Evolutionary conservation across 2,888 invertebrate genomes (phyloP).

Genomic region (Macropis europaea): DNA sequence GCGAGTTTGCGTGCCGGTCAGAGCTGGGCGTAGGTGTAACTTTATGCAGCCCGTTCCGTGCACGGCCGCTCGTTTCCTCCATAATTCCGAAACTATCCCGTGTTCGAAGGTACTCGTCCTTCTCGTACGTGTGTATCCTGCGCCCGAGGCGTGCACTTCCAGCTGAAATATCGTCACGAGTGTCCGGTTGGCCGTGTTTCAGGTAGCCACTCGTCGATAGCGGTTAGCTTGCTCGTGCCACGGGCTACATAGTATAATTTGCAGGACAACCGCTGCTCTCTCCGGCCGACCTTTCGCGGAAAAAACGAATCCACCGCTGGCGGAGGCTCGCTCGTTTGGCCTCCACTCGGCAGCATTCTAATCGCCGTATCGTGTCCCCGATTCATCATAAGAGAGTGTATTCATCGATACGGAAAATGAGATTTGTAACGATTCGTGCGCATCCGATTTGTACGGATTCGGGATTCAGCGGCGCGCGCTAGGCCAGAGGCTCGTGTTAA

Average conservation of each 20-base stretch:
- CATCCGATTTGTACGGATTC: conserved; percentile 26
- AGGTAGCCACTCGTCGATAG: conserved; percentile 21
- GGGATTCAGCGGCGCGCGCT: too few relatives aligned
- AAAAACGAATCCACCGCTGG: neutral
- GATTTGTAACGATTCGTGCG: conserved; percentile 12
- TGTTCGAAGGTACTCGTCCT: neutral
- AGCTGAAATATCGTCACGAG: conserved; percentile 40
- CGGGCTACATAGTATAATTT: conserved; percentile 18
- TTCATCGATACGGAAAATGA: conserved; percentile 10
- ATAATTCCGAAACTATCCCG: conserved; percentile 38
- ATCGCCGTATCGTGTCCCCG: conserved; percentile 14
- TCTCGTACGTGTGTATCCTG: neutral
- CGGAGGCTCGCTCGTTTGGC: neutral
- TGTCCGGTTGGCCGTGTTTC: conserved; percentile 27
- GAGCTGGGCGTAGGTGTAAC: conserved; percentile 37
- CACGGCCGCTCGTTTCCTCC: conserved; percentile 30
- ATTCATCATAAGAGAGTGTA: neutral
- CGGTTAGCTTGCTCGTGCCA: neutral
- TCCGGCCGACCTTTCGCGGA: neutral
- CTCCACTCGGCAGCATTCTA: neutral
- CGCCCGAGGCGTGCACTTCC: neutral
- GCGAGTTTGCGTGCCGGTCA: conserved; percentile 52
- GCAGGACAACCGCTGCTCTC: neutral
- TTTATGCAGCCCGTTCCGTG: conserved; percentile 43
- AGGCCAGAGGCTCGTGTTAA: too few relatives aligned